These are phyloP conservation scores for Rhynchotus rufescens DNA, from an alignment of 2,797 vertebrate genomes.

Conservation along the genomic window DNA sequence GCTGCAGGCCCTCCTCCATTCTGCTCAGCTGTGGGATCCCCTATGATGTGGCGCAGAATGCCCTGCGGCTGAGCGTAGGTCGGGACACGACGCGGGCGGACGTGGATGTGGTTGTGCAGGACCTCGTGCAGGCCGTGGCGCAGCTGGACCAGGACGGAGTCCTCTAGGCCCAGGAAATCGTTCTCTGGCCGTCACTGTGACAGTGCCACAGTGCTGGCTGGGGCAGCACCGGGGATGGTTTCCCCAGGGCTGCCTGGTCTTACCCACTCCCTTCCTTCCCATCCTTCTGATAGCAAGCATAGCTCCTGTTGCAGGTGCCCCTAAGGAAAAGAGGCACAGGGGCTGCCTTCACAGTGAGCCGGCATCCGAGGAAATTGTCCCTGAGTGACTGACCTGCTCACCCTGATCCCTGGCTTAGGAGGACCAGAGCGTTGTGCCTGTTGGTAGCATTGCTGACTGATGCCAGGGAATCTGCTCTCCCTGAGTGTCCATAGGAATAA, in stretches of 20 bases:
- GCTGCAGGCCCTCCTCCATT: constrained; percentile 89
- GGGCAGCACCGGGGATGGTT: background rate
- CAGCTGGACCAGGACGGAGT: constrained; percentile 76
- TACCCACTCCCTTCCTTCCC: background rate
- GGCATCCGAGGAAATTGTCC: background rate
- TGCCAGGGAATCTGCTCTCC: background rate
- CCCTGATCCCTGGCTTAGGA: background rate
- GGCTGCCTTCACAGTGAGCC: background rate
- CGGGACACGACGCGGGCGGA: constrained; percentile 85
- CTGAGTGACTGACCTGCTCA: fast-evolving
- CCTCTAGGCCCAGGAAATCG: fast-evolving
- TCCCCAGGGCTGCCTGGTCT: background rate
- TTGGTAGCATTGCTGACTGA: fast-evolving
- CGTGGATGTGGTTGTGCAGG: constrained; percentile 88
- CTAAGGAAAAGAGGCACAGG: fast-evolving
- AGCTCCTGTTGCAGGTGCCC: background rate
- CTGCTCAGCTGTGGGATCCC: constrained; percentile 90
- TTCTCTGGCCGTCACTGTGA: fast-evolving
- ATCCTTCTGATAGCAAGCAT: background rate
- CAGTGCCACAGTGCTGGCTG: background rate
- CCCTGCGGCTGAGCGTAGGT: constrained; percentile 92
- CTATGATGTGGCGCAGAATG: constrained; percentile 84
- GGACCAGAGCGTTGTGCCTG: background rate
- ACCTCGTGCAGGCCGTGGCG: constrained; percentile 85
- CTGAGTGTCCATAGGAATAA: constrained; percentile 17